A percentile compares a stretch with the other conserved stretches of the same genome.
Evolutionary conservation across 2,113 vertebrate species (phyloP).

Genomic region (Trachemys scripta): DNA sequence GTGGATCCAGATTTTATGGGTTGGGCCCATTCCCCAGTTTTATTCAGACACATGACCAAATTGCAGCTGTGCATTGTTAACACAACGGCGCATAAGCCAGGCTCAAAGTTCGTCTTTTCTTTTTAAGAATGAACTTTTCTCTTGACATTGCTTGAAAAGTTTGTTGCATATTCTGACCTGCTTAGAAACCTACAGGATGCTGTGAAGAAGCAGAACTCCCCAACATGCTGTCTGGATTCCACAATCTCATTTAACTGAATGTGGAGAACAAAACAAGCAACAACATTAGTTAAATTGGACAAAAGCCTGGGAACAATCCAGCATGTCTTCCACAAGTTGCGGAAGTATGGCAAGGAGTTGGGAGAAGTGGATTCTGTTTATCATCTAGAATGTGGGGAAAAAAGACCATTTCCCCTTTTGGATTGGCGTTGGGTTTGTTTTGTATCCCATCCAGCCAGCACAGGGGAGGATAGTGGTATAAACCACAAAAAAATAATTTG

Average conservation of each 20-base stretch:
- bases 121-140: rapidly evolving
- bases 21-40: neutral
- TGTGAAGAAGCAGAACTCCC: neutral
- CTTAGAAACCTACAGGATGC: neutral
- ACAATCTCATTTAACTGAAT: rapidly evolving
- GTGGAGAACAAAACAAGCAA: neutral
- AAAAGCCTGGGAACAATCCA: slow-evolving; percentile 15
- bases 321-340: neutral
- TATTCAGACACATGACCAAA: neutral
- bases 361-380: neutral
- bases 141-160: neutral
- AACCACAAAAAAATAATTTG: neutral
- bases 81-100: neutral
- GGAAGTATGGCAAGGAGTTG: slow-evolving; percentile 9
- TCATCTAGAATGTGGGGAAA: neutral
- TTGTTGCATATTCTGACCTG: neutral
- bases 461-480: neutral
- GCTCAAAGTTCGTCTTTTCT: neutral
- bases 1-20: rapidly evolving
- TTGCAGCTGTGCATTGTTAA: rapidly evolving
- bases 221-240: neutral
- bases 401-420: neutral
- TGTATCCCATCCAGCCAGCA: neutral
- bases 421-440: neutral
- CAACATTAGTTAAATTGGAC: neutral